Evolutionary conservation across 2,797 vertebrate species (phyloP).

Genomic region (Taeniopygia guttata): DNA sequence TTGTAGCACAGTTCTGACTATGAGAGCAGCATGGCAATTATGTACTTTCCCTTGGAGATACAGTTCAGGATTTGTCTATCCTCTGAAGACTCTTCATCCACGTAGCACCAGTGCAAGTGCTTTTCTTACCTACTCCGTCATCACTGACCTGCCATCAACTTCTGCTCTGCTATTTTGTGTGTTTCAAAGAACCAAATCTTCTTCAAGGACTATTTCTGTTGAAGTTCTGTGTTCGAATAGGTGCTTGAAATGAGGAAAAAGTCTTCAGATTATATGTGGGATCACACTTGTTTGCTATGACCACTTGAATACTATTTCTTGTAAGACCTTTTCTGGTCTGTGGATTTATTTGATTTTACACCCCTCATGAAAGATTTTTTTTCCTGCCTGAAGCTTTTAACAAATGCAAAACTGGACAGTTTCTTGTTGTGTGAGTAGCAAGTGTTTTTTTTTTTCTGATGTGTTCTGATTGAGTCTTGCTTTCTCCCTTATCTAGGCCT

Average conservation of each 20-base stretch:
- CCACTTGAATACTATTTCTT: background rate
- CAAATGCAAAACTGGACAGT: background rate
- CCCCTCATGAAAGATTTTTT: background rate
- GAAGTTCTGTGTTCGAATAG: background rate
- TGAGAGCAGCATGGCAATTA: background rate
- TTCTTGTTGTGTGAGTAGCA: background rate
- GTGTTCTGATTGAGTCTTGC: background rate
- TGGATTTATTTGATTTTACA: background rate
- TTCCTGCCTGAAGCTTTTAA: background rate
- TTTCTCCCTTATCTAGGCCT: conserved; percentile 79
- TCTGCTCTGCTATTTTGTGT: background rate
- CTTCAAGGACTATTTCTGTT: background rate
- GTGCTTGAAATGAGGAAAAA: background rate
- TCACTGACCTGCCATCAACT: background rate
- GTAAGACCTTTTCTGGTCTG: background rate
- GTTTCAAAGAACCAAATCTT: background rate
- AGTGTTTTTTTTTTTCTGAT: background rate
- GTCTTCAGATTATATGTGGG: background rate
- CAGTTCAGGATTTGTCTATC: fast-evolving
- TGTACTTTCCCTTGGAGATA: background rate
- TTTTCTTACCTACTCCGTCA: background rate
- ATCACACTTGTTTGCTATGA: background rate
- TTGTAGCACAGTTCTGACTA: background rate
- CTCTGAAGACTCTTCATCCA: background rate
- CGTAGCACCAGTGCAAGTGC: background rate